A percentile compares a stretch with the other conserved stretches of the same genome.
phyloP scores from a whole-genome alignment of 2,888 invertebrate species.

The Dione vanillae region DNA sequence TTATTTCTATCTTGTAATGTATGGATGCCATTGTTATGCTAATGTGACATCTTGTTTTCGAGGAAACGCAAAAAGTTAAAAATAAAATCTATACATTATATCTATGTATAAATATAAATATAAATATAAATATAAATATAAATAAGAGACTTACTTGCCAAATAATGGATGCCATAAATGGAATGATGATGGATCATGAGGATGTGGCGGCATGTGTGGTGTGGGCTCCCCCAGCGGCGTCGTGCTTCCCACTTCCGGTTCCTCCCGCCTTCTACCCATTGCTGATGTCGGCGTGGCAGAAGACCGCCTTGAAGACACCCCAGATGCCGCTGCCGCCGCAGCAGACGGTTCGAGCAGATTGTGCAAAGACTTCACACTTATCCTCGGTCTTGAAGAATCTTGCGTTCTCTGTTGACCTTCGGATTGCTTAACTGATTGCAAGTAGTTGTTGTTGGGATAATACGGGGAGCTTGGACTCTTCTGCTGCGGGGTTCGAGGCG shows the following conservation, averaged over 20 bases:
- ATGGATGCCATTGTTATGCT: constrained; percentile 38
- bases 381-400: constrained; percentile 83
- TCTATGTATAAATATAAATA: background rate
- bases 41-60: constrained; percentile 34
- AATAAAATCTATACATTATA: background rate
- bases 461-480: constrained; percentile 77
- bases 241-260: constrained; percentile 87
- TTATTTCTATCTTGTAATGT: constrained; percentile 35
- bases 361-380: constrained; percentile 86
- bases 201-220: constrained; percentile 59
- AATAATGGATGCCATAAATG: constrained; percentile 94
- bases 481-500: constrained; percentile 87
- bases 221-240: constrained; percentile 83
- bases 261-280: constrained; percentile 79
- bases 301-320: constrained; percentile 78
- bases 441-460: constrained; percentile 76
- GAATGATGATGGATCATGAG: constrained; percentile 84
- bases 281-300: constrained; percentile 77
- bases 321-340: constrained; percentile 86
- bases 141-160: constrained; percentile 88
- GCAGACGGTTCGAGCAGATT: constrained; percentile 77
- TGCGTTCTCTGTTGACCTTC: constrained; percentile 64
- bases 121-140: constrained; percentile 8
- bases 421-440: constrained; percentile 70
- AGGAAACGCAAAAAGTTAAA: constrained; percentile 22